Conservation (phyloP, 2,797 vertebrate species). For the Danio aesculapii region DNA sequence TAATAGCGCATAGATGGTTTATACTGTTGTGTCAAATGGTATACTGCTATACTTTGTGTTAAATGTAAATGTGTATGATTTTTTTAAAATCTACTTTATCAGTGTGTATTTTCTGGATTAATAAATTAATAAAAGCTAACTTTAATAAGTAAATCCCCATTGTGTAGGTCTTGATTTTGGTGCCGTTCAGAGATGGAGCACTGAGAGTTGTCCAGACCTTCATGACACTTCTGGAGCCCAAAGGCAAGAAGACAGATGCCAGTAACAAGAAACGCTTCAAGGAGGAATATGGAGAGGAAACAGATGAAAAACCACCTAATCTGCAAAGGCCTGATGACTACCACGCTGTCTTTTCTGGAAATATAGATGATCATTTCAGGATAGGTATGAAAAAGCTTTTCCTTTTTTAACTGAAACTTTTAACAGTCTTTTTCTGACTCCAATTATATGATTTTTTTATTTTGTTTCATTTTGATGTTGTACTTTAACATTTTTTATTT, state of each 20-base stretch:
- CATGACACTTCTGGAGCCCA: conserved; percentile 87
- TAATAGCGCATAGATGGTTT: not conserved
- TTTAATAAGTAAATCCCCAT: not conserved
- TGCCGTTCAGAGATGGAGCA: conserved; percentile 90
- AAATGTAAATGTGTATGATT: not conserved
- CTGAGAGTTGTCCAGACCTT: conserved; percentile 87
- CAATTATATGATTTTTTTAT: too few relatives aligned
- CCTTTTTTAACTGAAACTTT: not conserved
- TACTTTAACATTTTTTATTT: too few relatives aligned
- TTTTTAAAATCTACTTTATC: not conserved
- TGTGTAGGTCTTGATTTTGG: conserved; percentile 89
- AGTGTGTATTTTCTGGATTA: not conserved
- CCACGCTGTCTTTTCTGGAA: conserved; percentile 90
- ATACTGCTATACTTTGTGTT: not conserved
- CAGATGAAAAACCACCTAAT: conserved; percentile 82
- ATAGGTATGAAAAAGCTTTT: conserved; percentile 79
- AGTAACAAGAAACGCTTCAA: conserved; percentile 96
- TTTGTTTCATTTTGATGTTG: too few relatives aligned
- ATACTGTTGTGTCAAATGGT: too few relatives aligned
- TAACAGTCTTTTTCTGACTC: not conserved
- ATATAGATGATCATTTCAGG: conserved; percentile 96
- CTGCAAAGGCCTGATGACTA: conserved; percentile 93
- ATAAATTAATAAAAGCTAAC: not conserved
- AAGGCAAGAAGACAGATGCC: conserved; percentile 87
- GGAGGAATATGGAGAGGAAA: conserved; percentile 88